Evolutionary conservation across 1,140 invertebrate genomes (phyloP), one percentile per base, ranked within the genome.

Genomic region (Platyura marginata): DNA sequence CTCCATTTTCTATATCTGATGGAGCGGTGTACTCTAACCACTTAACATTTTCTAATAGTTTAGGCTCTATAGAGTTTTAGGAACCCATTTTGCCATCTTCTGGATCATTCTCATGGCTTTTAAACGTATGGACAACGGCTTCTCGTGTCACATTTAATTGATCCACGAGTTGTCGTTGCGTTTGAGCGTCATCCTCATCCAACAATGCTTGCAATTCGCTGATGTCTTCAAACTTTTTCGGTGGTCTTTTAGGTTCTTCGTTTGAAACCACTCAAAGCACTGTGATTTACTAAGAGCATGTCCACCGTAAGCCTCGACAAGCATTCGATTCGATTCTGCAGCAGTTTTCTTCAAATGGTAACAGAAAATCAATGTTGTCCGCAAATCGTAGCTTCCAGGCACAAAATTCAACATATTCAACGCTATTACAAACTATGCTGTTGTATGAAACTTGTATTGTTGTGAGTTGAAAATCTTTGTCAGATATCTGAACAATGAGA

Each of bases 211-310:
- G n/a, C n/a, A n/a, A n/a, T n/a, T n/a, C n/a, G n/a, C n/a, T n/a
- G 25, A 13, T 6, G 6, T 6, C 25, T 29, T n/a, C n/a, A n/a
- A n/a, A n/a, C 25, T 49, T 47, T 36, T 44, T 52, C 40, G 46
- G 44, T 29, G 46, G 43, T 35, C 21, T 45, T 35, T 34, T 42
- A 47, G 44, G 45, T 37, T 48, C 46, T 43, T 48, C 36, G 33
- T 48, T 41, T 46, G 34, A 41, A 51, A 53, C 48, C 46, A 53
- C 34, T 47, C 25, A 43, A 23, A 32, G 29, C 40, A 51, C 21
- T 42, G 45, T 41, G n/a, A 44, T 37, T 46, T 33, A 37, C 46
- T 44, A 42, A 40, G 45, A 50, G 47, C 45, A 50, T 50, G 33
- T 23, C 50, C 44, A 47, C 44, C 48, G 38, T 46, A 49, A 39